Conservation (phyloP, 2,888 invertebrate genomes). For the Chymomyza procnemis region DNA sequence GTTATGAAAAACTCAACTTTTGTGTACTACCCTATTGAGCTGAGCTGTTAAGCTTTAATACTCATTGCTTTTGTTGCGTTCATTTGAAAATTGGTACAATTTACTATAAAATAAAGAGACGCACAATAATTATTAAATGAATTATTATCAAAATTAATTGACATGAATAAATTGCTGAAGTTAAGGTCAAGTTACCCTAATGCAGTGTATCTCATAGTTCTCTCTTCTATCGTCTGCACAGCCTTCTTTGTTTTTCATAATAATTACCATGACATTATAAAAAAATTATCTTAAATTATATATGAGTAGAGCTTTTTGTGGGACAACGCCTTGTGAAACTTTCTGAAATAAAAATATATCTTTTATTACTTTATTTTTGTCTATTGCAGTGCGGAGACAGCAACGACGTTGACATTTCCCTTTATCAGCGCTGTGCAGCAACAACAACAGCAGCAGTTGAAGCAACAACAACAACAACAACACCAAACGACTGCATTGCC, state of each 20-base stretch:
- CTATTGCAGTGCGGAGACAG: conserved; percentile 30
- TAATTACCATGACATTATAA: neutral
- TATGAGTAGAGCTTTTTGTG: neutral
- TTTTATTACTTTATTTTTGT: neutral
- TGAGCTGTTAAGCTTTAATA: too few relatives aligned
- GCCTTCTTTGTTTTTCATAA: neutral
- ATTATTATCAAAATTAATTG: too few relatives aligned
- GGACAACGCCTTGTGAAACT: neutral
- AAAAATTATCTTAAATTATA: neutral
- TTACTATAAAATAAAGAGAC: too few relatives aligned
- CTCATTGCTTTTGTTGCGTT: too few relatives aligned
- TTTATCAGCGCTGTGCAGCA: conserved; percentile 78
- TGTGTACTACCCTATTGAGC: too few relatives aligned
- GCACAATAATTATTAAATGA: too few relatives aligned
- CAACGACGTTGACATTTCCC: conserved; percentile 80
- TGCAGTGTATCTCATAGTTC: neutral
- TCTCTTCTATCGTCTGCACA: neutral
- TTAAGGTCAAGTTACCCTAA: too few relatives aligned
- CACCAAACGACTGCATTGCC: conserved; percentile 24
- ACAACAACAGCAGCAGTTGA: conserved; percentile 17
- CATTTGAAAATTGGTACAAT: too few relatives aligned
- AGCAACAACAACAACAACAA: conserved; percentile 20
- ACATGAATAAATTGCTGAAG: too few relatives aligned
- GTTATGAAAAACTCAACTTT: too few relatives aligned
- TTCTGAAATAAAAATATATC: neutral